Conservation (phyloP, 35 echinoderm and acorn worm genomes). For the Diadema setosum region DNA sequence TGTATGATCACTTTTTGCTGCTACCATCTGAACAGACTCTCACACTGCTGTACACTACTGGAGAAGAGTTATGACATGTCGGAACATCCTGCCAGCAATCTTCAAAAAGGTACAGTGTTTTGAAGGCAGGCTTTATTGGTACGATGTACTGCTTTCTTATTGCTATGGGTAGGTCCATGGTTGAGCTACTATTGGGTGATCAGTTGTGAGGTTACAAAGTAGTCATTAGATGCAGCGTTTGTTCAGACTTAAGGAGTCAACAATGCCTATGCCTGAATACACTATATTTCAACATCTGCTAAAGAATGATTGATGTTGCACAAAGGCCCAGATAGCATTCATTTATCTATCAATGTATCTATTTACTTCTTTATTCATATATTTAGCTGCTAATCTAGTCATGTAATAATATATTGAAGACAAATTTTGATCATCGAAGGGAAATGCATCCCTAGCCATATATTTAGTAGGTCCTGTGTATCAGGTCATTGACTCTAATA, state of each 20-base stretch:
- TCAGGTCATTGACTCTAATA: too few species aligned
- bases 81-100: constrained; percentile 25
- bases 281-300: neutral
- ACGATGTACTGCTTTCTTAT: neutral
- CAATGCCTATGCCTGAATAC: neutral
- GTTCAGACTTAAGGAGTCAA: neutral
- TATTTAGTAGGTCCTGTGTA: too few species aligned
- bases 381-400: too few species aligned
- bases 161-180: neutral
- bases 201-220: neutral
- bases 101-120: neutral
- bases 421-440: too few species aligned
- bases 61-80: constrained; percentile 14
- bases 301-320: too few species aligned
- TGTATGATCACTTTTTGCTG: neutral
- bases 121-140: neutral
- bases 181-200: neutral
- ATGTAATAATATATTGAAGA: too few species aligned
- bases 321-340: too few species aligned
- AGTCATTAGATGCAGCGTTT: neutral
- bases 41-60: constrained; percentile 15
- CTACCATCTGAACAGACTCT: neutral
- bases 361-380: too few species aligned
- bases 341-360: too few species aligned
- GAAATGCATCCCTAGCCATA: too few species aligned